These are phyloP conservation scores for Busseola fusca DNA, from an alignment of 2,888 invertebrate species.

Conservation along the genomic window DNA sequence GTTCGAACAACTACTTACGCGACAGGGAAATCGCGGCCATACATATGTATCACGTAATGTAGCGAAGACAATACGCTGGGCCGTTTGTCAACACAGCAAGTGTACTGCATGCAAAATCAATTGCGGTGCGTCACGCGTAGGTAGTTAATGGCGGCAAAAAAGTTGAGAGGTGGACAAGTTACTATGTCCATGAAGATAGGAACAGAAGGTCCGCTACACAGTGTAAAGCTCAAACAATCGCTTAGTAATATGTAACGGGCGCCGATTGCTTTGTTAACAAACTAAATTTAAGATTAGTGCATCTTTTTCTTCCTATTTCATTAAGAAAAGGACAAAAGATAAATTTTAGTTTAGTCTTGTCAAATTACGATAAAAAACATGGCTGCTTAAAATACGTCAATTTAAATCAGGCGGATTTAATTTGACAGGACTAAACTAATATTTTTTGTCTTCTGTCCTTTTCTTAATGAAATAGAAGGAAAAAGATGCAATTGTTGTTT, in stretches of 20 bases:
- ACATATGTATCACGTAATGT: slow-evolving; percentile 45
- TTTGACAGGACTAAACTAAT: too few species aligned
- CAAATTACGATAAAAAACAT: too few species aligned
- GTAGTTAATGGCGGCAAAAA: slow-evolving; percentile 29
- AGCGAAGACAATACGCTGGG: slow-evolving; percentile 54
- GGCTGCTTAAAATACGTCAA: too few species aligned
- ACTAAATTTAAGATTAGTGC: too few species aligned
- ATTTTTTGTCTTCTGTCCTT: too few species aligned
- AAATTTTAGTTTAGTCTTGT: too few species aligned
- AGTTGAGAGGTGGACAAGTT: slow-evolving; percentile 15
- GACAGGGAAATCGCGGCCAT: slow-evolving; percentile 46
- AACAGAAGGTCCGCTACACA: slow-evolving; percentile 15
- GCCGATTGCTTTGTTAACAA: too few species aligned
- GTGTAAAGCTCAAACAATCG: background rate
- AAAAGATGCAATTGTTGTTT: too few species aligned
- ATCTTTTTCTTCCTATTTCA: too few species aligned
- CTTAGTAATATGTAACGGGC: background rate
- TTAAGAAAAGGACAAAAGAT: too few species aligned
- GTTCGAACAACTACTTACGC: slow-evolving; percentile 26
- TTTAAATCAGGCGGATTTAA: too few species aligned
- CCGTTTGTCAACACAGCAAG: slow-evolving; percentile 51
- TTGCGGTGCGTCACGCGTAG: slow-evolving; percentile 32
- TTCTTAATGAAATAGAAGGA: too few species aligned
- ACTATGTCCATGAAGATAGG: background rate
- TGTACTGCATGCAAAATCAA: slow-evolving; percentile 52